Conservation (phyloP, 2,888 invertebrate species). For the Archips xylosteana region DNA sequence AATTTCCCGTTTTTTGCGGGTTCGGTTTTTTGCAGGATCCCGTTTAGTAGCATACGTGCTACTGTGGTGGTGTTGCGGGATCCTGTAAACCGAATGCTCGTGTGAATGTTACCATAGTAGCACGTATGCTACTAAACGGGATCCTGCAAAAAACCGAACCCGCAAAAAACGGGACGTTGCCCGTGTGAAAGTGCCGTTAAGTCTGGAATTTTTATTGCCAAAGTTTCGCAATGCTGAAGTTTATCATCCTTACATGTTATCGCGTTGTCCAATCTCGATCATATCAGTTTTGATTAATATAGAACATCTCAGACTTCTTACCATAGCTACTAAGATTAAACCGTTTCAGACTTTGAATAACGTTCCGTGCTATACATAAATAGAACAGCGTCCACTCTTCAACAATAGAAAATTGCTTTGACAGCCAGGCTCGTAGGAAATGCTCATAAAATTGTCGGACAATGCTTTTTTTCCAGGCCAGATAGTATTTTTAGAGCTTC, state of each 20-base stretch:
- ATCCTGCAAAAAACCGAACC: too few relatives aligned
- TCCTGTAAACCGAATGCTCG: too few relatives aligned
- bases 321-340: background rate
- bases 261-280: background rate
- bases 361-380: background rate
- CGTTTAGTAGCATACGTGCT: too few relatives aligned
- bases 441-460: constrained; percentile 17
- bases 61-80: too few relatives aligned
- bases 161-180: too few relatives aligned
- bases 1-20: too few relatives aligned
- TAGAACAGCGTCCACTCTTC: background rate
- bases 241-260: background rate
- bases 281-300: background rate
- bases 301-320: background rate
- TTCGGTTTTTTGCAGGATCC: too few relatives aligned
- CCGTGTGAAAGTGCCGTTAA: too few relatives aligned
- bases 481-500: constrained; percentile 1
- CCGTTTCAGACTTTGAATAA: background rate
- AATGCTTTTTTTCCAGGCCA: constrained; percentile 17
- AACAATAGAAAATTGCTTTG: constrained; percentile 1
- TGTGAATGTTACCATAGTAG: too few relatives aligned
- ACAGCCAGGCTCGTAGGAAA: constrained; percentile 11
- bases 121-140: too few relatives aligned
- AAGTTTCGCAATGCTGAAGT: background rate
- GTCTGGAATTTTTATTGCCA: background rate